Percentiles rank a stretch among this genome's conserved stretches.
These are phyloP conservation scores for Penaeus indicus DNA, from an alignment of 1,140 invertebrate genomes.

Conservation along the genomic window DNA sequence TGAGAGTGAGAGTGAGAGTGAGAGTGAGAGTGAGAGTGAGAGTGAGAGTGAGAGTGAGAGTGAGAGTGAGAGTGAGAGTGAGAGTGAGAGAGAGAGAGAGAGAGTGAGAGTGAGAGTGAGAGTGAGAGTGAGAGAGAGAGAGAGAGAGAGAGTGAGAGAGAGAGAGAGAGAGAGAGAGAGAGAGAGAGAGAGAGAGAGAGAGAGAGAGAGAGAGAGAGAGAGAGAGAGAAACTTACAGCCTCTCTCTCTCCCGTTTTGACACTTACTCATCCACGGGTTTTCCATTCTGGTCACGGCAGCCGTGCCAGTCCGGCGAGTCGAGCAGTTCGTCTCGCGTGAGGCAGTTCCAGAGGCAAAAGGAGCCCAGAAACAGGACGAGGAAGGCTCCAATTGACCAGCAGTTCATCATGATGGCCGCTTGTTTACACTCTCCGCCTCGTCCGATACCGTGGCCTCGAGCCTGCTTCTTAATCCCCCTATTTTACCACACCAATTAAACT, in stretches of 20 bases:
- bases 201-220: not conserved
- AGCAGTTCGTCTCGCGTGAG: conserved; percentile 47
- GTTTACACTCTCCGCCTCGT: conserved; percentile 32
- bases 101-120: not conserved
- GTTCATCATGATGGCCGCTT: conserved; percentile 55
- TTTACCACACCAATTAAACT: too few species aligned
- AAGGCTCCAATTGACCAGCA: conserved; percentile 62
- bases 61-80: too few species aligned
- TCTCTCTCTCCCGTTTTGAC: not conserved
- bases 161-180: not conserved
- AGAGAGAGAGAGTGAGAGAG: not conserved
- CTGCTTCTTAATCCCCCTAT: too few species aligned
- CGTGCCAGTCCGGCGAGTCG: conserved; percentile 61
- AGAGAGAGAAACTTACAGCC: not conserved
- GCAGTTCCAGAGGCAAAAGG: conserved; percentile 64
- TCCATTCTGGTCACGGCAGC: conserved; percentile 62
- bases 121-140: not conserved
- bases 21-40: too few species aligned
- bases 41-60: too few species aligned
- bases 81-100: not conserved
- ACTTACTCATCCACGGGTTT: conserved; percentile 57
- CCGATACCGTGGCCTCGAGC: too few species aligned
- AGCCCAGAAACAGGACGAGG: conserved; percentile 56
- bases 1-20: too few species aligned
- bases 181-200: not conserved